Conservation (phyloP, 2,113 vertebrate species). For the Mirza zaza region DNA sequence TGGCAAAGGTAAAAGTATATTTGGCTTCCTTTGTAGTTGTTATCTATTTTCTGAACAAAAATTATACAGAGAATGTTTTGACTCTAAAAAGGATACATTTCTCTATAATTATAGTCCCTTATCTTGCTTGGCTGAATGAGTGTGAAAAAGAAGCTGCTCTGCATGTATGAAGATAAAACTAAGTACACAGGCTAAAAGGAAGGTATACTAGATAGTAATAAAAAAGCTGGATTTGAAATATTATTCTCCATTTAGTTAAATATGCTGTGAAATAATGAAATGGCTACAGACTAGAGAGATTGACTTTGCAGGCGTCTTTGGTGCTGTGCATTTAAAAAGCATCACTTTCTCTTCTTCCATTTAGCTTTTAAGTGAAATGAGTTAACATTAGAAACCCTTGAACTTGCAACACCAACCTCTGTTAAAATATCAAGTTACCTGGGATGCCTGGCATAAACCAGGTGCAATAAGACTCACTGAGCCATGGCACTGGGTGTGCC, state of each 20-base stretch:
- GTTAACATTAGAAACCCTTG: constrained; percentile 10
- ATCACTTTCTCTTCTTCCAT: background rate
- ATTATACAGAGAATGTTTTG: background rate
- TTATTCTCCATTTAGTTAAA: background rate
- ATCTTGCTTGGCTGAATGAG: constrained; percentile 20
- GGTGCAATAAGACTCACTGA: background rate
- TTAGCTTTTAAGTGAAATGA: background rate
- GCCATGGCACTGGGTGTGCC: background rate
- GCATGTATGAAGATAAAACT: constrained; percentile 13
- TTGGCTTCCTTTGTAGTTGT: constrained; percentile 14
- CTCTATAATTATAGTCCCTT: background rate
- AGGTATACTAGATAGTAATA: background rate
- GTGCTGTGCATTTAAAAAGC: background rate
- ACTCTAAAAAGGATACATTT: constrained; percentile 27
- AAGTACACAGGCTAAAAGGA: background rate
- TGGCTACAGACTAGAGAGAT: background rate
- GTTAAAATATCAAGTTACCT: background rate
- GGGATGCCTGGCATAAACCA: background rate
- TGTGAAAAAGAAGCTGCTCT: background rate
- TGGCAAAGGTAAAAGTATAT: background rate
- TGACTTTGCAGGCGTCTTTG: background rate
- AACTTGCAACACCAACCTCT: background rate
- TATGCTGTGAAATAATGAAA: constrained; percentile 7
- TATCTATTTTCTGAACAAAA: constrained; percentile 11
- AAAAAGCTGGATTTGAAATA: background rate